Evolutionary conservation across 2,888 invertebrate species (phyloP).

Genomic region (Drosophila affinis): DNA sequence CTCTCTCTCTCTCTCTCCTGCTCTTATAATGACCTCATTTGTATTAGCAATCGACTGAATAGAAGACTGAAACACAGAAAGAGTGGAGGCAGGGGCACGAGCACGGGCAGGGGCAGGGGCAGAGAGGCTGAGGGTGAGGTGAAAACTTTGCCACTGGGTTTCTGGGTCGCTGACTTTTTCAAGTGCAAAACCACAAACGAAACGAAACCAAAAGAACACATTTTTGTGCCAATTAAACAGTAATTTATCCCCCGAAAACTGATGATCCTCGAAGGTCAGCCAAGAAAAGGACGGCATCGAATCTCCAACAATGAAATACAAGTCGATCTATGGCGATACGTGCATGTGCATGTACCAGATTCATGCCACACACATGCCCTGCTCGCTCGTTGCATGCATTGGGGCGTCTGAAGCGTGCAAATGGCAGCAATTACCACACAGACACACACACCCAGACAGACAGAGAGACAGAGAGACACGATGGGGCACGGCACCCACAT

Average conservation of each 20-base stretch:
- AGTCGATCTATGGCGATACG: neutral
- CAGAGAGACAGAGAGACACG: conserved; percentile 25
- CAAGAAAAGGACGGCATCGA: neutral
- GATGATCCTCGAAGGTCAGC: neutral
- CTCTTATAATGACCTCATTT: conserved; percentile 75
- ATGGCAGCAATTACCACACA: conserved; percentile 63
- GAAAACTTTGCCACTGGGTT: conserved; percentile 48
- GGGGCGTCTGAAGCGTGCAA: conserved; percentile 39
- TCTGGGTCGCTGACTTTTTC: conserved; percentile 71
- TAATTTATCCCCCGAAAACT: conserved; percentile 5
- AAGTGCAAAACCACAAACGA: conserved; percentile 59
- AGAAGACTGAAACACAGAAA: neutral
- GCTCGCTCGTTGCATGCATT: neutral
- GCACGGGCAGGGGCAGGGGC: neutral
- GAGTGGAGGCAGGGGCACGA: neutral
- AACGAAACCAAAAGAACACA: conserved; percentile 10
- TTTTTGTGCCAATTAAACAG: conserved; percentile 66
- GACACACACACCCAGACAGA: conserved; percentile 8
- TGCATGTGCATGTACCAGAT: neutral
- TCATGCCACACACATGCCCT: neutral
- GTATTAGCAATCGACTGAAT: conserved; percentile 66
- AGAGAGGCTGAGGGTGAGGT: conserved; percentile 18
- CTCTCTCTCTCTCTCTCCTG: conserved; percentile 13
- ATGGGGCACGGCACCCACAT: neutral
- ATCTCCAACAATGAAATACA: neutral